Evolutionary conservation across 1,140 invertebrate species (phyloP).

Genomic region (Drosophila teissieri): DNA sequence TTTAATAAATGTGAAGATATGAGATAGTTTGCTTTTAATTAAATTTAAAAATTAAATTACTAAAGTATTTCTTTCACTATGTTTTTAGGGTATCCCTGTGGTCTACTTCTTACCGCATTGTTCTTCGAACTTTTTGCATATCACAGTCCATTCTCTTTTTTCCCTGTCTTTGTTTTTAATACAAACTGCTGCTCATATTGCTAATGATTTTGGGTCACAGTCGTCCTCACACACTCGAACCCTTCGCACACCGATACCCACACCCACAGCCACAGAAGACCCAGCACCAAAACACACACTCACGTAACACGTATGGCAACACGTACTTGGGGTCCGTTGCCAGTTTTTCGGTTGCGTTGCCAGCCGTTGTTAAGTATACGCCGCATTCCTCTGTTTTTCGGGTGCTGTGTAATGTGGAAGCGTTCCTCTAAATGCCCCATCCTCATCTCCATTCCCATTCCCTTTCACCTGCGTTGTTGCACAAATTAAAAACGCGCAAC

Average conservation of each 20-base stretch:
- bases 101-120: neutral
- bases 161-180: constrained; percentile 72
- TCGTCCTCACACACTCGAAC: constrained; percentile 63
- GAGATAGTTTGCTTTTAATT: too few relatives aligned
- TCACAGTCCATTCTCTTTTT: constrained; percentile 59
- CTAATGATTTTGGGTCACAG: constrained; percentile 80
- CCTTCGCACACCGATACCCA: constrained; percentile 46
- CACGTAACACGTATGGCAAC: constrained; percentile 63
- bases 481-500: constrained; percentile 73
- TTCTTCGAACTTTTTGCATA: constrained; percentile 56
- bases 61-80: neutral
- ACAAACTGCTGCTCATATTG: constrained; percentile 83
- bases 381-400: constrained; percentile 44
- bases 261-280: constrained; percentile 22
- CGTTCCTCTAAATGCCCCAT: neutral
- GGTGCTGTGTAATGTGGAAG: constrained; percentile 13
- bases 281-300: constrained; percentile 32
- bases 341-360: constrained; percentile 8
- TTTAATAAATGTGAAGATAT: too few relatives aligned
- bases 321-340: constrained; percentile 57
- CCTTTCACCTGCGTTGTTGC: constrained; percentile 37
- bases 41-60: too few relatives aligned
- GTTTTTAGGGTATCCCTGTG: neutral
- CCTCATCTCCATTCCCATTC: neutral
- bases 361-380: constrained; percentile 55